These are phyloP conservation scores for Hydrozoanthus tunicans DNA, from an alignment of 64 coral and sea anemone genomes.

Conservation along the genomic window DNA sequence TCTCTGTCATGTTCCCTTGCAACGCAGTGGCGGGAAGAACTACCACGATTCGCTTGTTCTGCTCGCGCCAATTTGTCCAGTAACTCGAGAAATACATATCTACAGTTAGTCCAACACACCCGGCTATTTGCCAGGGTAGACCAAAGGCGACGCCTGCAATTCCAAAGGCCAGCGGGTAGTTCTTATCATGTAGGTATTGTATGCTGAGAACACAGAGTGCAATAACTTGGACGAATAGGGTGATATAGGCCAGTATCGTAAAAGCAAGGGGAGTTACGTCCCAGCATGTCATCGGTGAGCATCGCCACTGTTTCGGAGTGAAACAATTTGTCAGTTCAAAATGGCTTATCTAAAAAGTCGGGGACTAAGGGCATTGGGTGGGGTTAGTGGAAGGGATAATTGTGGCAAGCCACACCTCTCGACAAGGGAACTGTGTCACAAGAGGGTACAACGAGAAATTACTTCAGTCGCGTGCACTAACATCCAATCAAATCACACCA, in stretches of 20 bases:
- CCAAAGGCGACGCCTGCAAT: slow-evolving; percentile 28
- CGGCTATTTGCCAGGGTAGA: slow-evolving; percentile 37
- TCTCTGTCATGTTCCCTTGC: not conserved
- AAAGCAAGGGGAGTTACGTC: slow-evolving; percentile 37
- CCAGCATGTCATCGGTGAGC: slow-evolving; percentile 39
- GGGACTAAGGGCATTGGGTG: too few relatives aligned
- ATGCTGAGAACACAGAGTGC: slow-evolving; percentile 18
- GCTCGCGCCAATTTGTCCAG: slow-evolving; percentile 36
- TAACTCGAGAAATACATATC: slow-evolving; percentile 47
- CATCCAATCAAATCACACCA: too few relatives aligned
- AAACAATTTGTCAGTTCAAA: not conserved
- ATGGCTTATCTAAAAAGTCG: too few relatives aligned
- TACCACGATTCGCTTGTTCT: slow-evolving; percentile 13
- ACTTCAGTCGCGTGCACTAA: too few relatives aligned
- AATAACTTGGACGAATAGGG: slow-evolving; percentile 29
- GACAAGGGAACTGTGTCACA: too few relatives aligned
- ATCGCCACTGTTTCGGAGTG: not conserved
- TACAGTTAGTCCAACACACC: slow-evolving; percentile 15
- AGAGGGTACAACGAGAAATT: too few relatives aligned
- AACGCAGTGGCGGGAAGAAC: not conserved
- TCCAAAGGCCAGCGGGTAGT: slow-evolving; percentile 26
- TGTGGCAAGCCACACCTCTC: too few relatives aligned
- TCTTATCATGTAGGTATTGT: slow-evolving; percentile 6
- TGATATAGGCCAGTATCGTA: slow-evolving; percentile 50
- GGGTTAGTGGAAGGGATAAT: too few relatives aligned